Percentiles rank a stretch among this genome's conserved stretches.
These are phyloP conservation scores for Aphidoletes aphidimyza DNA, from an alignment of 2,888 invertebrate species.

Conservation along the genomic window DNA sequence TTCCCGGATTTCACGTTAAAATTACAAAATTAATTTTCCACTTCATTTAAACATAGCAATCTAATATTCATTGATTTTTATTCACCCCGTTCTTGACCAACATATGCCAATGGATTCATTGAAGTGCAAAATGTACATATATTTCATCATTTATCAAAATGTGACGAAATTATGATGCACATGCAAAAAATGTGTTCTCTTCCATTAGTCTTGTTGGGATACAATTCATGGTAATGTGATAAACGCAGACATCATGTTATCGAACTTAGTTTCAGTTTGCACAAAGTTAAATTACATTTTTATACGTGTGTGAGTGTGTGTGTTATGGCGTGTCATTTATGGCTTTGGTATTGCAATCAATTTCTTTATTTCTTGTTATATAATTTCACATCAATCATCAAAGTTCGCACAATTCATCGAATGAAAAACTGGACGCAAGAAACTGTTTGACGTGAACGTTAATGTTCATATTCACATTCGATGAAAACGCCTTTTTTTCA, in stretches of 20 bases:
- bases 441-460: background rate
- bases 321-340: background rate
- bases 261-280: conserved; percentile 12
- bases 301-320: background rate
- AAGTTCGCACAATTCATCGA: background rate
- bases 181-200: background rate
- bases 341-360: background rate
- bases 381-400: background rate
- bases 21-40: background rate
- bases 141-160: background rate
- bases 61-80: background rate
- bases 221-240: background rate
- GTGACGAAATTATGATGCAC: conserved; percentile 5
- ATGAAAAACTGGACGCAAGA: too few species aligned
- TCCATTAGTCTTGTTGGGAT: background rate
- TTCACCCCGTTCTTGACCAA: background rate
- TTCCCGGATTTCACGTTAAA: background rate
- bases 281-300: conserved; percentile 35
- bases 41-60: conserved; percentile 26
- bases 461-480: too few species aligned
- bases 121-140: background rate
- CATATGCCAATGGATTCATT: background rate
- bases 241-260: background rate
- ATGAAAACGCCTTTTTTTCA: too few species aligned
- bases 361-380: background rate